Evolutionary conservation across 1,140 invertebrate species (phyloP).

Genomic region (Apis mellifera): DNA sequence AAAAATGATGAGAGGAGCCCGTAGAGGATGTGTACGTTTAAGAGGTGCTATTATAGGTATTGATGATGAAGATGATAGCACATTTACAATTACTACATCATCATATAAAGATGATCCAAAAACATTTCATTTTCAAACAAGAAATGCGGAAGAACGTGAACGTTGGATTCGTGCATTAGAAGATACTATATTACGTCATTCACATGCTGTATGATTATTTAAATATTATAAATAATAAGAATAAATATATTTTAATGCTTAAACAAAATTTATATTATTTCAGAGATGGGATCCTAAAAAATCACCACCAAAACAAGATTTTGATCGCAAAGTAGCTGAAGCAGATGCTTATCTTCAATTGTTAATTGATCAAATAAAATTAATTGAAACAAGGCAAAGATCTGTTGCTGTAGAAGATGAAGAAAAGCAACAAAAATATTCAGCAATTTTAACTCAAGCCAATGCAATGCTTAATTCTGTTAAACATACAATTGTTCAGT

Average conservation of each 20-base stretch:
- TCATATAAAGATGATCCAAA: slow-evolving; percentile 90
- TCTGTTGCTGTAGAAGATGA: slow-evolving; percentile 67
- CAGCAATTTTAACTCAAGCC: slow-evolving; percentile 75
- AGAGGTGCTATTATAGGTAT: slow-evolving; percentile 98
- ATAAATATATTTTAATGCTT: neutral
- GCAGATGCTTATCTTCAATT: slow-evolving; percentile 98
- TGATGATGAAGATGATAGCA: slow-evolving; percentile 99
- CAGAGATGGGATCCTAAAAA: slow-evolving; percentile 84
- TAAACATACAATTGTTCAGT: slow-evolving; percentile 97
- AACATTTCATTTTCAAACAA: slow-evolving; percentile 98
- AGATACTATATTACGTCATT: slow-evolving; percentile 94
- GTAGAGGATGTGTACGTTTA: slow-evolving; percentile 96
- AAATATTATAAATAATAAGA: neutral
- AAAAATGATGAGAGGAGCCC: slow-evolving; percentile 98
- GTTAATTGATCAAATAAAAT: slow-evolving; percentile 95
- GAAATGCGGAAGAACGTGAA: slow-evolving; percentile 96
- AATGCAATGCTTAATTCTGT: slow-evolving; percentile 84
- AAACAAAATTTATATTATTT: slow-evolving; percentile 13
- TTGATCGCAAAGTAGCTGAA: slow-evolving; percentile 96
- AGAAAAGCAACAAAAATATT: slow-evolving; percentile 73
- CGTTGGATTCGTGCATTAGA: slow-evolving; percentile 97
- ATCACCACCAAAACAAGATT: slow-evolving; percentile 86
- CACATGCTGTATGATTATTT: slow-evolving; percentile 82
- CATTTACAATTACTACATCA: slow-evolving; percentile 97
- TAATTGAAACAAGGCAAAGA: slow-evolving; percentile 80